A percentile compares a stretch with the other conserved stretches of the same genome.
These are phyloP conservation scores for Ips nitidus DNA, from an alignment of 1,140 invertebrate genomes.

Conservation along the genomic window DNA sequence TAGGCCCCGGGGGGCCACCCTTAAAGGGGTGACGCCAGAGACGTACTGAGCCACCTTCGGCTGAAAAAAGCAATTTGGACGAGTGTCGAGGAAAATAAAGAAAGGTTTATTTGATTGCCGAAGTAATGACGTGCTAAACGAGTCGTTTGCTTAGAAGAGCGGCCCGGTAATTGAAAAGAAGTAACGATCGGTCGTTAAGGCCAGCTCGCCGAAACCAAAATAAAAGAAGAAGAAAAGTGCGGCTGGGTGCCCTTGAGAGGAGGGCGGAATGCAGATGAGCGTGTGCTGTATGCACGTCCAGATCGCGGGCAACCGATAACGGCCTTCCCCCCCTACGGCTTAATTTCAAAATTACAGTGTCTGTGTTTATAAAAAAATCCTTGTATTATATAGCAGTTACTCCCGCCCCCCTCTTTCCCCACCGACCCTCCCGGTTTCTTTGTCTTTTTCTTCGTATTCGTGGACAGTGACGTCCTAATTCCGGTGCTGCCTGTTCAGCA, in stretches of 20 bases:
- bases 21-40: background rate
- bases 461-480: too few relatives aligned
- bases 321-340: background rate
- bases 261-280: slow-evolving; percentile 4
- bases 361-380: background rate
- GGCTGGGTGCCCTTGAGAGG: background rate
- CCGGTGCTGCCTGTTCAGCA: too few relatives aligned
- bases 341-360: background rate
- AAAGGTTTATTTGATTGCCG: background rate
- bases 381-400: too few relatives aligned
- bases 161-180: background rate
- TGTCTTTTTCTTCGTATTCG: too few relatives aligned
- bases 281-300: slow-evolving; percentile 3
- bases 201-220: background rate
- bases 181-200: background rate
- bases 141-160: background rate
- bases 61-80: background rate
- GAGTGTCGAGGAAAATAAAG: background rate
- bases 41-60: too few relatives aligned
- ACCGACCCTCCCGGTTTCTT: too few relatives aligned
- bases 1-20: background rate
- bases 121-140: slow-evolving; percentile 4
- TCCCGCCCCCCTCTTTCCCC: too few relatives aligned
- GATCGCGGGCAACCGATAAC: slow-evolving; percentile 1
- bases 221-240: background rate